Evolutionary conservation across 1,140 invertebrate genomes (phyloP).

Genomic region (Lordiphosa stackelbergi): DNA sequence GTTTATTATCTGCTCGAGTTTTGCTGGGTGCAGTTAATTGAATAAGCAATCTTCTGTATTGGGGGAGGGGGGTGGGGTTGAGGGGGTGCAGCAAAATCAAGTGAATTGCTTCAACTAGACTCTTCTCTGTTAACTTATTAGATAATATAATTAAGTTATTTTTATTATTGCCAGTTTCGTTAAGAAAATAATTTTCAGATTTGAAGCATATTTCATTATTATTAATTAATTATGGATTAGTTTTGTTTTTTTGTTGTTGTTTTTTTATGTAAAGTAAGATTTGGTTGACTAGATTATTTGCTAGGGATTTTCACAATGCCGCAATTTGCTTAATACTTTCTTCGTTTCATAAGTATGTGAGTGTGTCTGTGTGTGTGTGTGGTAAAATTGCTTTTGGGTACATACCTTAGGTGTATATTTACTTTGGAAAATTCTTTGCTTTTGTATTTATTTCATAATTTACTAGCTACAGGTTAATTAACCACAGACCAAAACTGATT

Average conservation of each 20-base stretch:
- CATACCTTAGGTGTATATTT: conserved; percentile 8
- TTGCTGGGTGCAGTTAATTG: too few relatives aligned
- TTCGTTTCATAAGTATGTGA: conserved; percentile 38
- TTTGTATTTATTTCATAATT: conserved; percentile 32
- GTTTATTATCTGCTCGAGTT: conserved; percentile 9
- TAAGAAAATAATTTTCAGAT: conserved; percentile 68
- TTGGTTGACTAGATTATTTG: conserved; percentile 58
- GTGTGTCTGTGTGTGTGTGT: conserved; percentile 1
- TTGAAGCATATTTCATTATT: conserved; percentile 25
- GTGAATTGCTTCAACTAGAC: conserved; percentile 7
- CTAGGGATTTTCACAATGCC: conserved; percentile 34
- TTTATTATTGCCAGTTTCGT: conserved; percentile 72
- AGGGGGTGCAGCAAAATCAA: too few relatives aligned
- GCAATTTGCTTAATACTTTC: conserved; percentile 49
- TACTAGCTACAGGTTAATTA: conserved; percentile 54
- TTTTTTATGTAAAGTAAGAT: conserved; percentile 60
- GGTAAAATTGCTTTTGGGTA: conserved; percentile 9
- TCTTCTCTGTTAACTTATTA: conserved; percentile 32
- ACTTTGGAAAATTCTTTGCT: not conserved
- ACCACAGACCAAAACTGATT: conserved; percentile 39
- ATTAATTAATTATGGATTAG: conserved; percentile 14
- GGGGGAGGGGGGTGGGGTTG: too few relatives aligned
- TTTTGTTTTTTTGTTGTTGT: conserved; percentile 2
- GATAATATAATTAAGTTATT: conserved; percentile 34
- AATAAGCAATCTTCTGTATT: too few relatives aligned